phyloP scores from a whole-genome alignment of 2,113 vertebrate species.

The Hydrochoerus hydrochaeris region DNA sequence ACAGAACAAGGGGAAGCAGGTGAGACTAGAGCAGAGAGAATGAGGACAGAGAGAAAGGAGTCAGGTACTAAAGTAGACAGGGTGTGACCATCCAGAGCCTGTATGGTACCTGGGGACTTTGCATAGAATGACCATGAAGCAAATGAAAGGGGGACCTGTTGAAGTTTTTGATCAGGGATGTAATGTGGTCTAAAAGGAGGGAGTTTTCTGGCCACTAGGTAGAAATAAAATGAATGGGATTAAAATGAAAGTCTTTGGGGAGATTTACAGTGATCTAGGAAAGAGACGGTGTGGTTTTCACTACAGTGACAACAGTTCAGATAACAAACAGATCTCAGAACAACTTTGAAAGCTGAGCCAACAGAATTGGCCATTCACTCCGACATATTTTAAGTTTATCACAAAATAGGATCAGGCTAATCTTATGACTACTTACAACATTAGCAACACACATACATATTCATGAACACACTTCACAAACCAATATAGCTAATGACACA shows the following conservation, averaged over 20 bases:
- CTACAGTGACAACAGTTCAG: neutral
- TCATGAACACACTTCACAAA: neutral
- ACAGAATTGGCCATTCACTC: neutral
- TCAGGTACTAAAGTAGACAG: neutral
- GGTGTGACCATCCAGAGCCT: neutral
- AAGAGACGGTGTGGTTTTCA: neutral
- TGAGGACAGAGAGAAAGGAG: neutral
- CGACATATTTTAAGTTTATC: constrained; percentile 17
- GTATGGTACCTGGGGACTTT: neutral
- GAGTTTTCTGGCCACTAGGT: neutral
- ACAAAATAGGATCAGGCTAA: constrained; percentile 29
- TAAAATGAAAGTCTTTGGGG: neutral
- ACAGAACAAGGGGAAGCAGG: neutral
- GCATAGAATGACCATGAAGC: neutral
- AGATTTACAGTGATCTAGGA: neutral
- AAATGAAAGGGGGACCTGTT: neutral
- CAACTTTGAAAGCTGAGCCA: neutral
- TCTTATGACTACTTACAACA: neutral
- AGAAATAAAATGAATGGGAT: neutral
- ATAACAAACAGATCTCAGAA: neutral
- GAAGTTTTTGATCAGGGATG: neutral
- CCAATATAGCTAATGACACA: neutral
- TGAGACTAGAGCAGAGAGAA: neutral
- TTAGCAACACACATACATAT: neutral
- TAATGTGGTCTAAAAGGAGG: neutral